A percentile compares a stretch with the other conserved stretches of the same genome.
Conservation (phyloP, 1,140 invertebrate species). For the Potamilus streckersoni region DNA sequence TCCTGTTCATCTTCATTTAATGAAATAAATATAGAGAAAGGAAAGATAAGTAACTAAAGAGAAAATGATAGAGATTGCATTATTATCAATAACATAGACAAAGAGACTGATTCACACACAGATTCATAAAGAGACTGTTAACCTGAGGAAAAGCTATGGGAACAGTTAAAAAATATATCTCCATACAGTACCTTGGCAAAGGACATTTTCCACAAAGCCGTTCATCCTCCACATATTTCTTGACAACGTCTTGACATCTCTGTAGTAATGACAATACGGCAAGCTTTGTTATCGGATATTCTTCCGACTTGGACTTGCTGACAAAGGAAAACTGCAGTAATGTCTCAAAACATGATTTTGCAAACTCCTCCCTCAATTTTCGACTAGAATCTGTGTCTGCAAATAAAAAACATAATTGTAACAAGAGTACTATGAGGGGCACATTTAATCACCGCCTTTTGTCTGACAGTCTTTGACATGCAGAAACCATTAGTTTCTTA, state of each 20-base stretch:
- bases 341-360: conserved; percentile 96
- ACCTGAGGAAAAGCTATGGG: too few relatives aligned
- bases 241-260: conserved; percentile 92
- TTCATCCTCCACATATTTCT: conserved; percentile 89
- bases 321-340: conserved; percentile 89
- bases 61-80: too few relatives aligned
- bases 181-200: conserved; percentile 79
- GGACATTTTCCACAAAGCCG: conserved; percentile 89
- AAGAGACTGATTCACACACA: too few relatives aligned
- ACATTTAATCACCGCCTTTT: background rate
- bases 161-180: background rate
- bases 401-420: conserved; percentile 26
- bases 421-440: too few relatives aligned
- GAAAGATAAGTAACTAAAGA: too few relatives aligned
- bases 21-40: too few relatives aligned
- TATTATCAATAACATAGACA: too few relatives aligned
- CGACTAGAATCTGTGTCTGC: conserved; percentile 86
- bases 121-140: too few relatives aligned
- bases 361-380: conserved; percentile 92
- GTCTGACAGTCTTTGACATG: background rate
- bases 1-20: too few relatives aligned
- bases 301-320: conserved; percentile 68
- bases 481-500: too few relatives aligned
- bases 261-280: conserved; percentile 88
- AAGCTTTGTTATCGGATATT: conserved; percentile 79